Base-by-base conservation (phyloP, 2,888 invertebrate genomes). In the Metacarcinus magister region DNA sequence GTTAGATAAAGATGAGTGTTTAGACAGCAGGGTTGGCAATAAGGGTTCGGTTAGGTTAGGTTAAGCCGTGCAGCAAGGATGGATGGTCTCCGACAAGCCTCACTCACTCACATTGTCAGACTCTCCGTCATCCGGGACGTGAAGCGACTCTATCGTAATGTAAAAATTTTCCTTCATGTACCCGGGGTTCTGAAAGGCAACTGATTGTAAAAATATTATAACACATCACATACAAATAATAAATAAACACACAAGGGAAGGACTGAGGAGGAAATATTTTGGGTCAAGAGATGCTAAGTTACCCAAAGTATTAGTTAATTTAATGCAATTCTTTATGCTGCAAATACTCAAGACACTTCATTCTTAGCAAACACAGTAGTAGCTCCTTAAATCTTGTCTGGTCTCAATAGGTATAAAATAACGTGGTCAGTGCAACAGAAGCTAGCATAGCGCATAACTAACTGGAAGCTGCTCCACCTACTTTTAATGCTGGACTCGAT, bases 161-260 rank as follows among this genome's bases (percentile, higher is more conserved):
- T 97, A 97, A 97, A 98, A 98, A 96, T 97, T 97, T 16, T 98
- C 98, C 97, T 98, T 98, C 98, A 98, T 98, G 97, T 97, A 99
- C 97, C 99, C 99, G 97, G 99, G 99, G 98, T 99, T 99, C 99
- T 99, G 98, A 43, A 96, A 96, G 92, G 94, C 91, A 96, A 93
- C 94, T 96, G 46, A 48, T 92, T 92, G 89, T 94, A 44, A 93
- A 60, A 39, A 91, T 54, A n/a, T 92, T 92, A 60, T 92, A 92
- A 92, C 48, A 46, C 13, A 32, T 92, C 32, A 60, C 39, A 92
- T 32, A 92, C 39, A 48, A 54, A 92, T 39, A 92, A 5, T 54
- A 13, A 60, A 32, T 60, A 2, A 48, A 92, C 23, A 48, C 46
- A 92, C 75, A 82, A 28, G 28, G 75, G 75, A 28, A 82, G 10